Conservation (phyloP, 2,888 invertebrate genomes). For the Spodoptera exigua region DNA sequence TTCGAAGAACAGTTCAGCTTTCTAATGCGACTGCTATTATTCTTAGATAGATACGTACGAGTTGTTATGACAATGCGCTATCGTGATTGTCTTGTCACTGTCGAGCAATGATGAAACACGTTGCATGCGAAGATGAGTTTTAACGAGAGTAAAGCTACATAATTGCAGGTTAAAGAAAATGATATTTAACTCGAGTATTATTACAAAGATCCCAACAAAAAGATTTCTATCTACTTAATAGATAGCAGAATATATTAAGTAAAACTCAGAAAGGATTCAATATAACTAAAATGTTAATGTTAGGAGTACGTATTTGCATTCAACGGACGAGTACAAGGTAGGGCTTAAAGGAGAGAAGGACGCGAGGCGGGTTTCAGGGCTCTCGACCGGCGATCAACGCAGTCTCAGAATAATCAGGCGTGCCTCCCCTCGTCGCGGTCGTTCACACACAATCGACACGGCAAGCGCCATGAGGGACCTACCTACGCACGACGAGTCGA, state of each 20-base stretch:
- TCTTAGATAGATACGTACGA: conserved; percentile 29
- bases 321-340: conserved; percentile 69
- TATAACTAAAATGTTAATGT: conserved; percentile 69
- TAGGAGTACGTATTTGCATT: conserved; percentile 80
- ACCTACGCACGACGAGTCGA: conserved; percentile 82
- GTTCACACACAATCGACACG: conserved; percentile 87
- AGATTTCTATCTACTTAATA: conserved; percentile 28
- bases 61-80: conserved; percentile 54
- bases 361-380: conserved; percentile 76
- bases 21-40: conserved; percentile 42
- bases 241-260: conserved; percentile 66
- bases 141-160: conserved; percentile 50
- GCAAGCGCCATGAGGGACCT: conserved; percentile 79
- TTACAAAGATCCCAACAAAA: conserved; percentile 36
- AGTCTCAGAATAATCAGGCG: conserved; percentile 84
- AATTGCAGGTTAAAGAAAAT: conserved; percentile 55
- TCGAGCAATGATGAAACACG: conserved; percentile 61
- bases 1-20: too few species aligned
- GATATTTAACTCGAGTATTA: conserved; percentile 40
- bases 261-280: conserved; percentile 56
- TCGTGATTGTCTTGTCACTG: conserved; percentile 56
- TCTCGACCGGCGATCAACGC: conserved; percentile 82
- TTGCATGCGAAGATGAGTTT: conserved; percentile 64
- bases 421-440: conserved; percentile 85
- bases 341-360: conserved; percentile 64